Evolutionary conservation across 2,888 invertebrate genomes (phyloP), one percentile per base, ranked within the genome.

Genomic region (Abrostola triplasia): DNA sequence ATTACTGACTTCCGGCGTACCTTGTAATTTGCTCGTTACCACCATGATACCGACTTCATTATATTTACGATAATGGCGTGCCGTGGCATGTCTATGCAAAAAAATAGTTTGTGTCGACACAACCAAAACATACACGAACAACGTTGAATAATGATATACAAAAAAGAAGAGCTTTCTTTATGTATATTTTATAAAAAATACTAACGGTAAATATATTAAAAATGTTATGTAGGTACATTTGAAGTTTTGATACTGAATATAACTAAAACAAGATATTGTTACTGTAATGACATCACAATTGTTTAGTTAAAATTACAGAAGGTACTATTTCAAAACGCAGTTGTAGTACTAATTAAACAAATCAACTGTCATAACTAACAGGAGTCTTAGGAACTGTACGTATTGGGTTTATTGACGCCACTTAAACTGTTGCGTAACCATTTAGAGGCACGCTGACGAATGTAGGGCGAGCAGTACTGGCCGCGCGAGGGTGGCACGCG

Each of bases 401-500:
- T 37, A 51, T 53, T 38, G 62, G 51, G 24, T 48, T 35, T 47
- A 53, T 61, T 73, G 68, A 59, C 59, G 63, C 73, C 68, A 40
- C 68, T 13, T 59, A 41, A 35, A 35, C 7, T 52, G 51, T 69
- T 73, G 52, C 35, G 55, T 54, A 52, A 60, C 57, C 60, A 73
- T 44, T 55, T 35, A 64, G 59, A 47, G 58, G 51, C 51, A 7
- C 50, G n/a, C 67, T 62, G 13, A 48, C 58, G 48, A 76, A 73
- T 76, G 56, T 73, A 73, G 73, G 73, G 54, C 76, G 56, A 50
- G 54, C 44, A 63, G 76, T 73, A 67, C 63, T 67, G 54, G 73
- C 57, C 62, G 36, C 55, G 36, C 50, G 49, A 55, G 65, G 76
- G 71, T 42, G 40, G 47, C 73, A 73, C 73, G 73, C 73, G 76